Percentiles rank a stretch among this genome's conserved stretches.
phyloP scores from a whole-genome alignment of 2,113 vertebrate species.

The Lepidothrix coronata region DNA sequence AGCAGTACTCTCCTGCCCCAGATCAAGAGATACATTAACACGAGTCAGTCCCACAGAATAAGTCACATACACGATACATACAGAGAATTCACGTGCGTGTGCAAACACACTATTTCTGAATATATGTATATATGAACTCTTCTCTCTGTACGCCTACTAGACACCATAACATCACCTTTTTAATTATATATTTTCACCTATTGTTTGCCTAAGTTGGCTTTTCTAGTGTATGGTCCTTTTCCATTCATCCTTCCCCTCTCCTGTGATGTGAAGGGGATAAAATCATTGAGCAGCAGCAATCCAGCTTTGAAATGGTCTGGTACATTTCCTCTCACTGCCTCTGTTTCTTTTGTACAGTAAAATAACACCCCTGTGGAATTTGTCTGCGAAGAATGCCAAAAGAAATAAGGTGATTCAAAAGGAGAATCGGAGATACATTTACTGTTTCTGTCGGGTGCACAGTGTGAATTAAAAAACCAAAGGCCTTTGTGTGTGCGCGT shows the following conservation, averaged over 20 bases:
- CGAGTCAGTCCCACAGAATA: constrained; percentile 79
- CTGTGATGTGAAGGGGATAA: constrained; percentile 56
- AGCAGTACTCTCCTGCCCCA: constrained; percentile 72
- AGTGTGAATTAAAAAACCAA: background rate
- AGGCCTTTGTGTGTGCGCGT: background rate
- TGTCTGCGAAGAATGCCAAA: background rate
- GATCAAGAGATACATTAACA: constrained; percentile 84
- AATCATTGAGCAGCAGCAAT: constrained; percentile 68
- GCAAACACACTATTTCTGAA: constrained; percentile 72
- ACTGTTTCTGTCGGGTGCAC: background rate
- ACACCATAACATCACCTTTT: constrained; percentile 69
- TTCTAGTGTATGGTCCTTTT: constrained; percentile 63
- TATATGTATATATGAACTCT: constrained; percentile 67
- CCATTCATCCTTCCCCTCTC: constrained; percentile 61
- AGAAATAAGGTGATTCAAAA: constrained; percentile 14
- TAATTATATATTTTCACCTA: constrained; percentile 62
- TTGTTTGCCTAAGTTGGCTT: constrained; percentile 64
- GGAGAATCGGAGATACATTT: constrained; percentile 2
- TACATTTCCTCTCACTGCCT: constrained; percentile 45
- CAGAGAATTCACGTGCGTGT: constrained; percentile 75
- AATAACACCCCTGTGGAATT: constrained; percentile 6
- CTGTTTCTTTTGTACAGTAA: background rate
- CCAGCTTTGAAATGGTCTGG: constrained; percentile 64
- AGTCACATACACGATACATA: constrained; percentile 79
- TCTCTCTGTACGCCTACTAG: constrained; percentile 71